Conservation (phyloP, 2,113 vertebrate genomes). For the Psittacara wagleri region DNA sequence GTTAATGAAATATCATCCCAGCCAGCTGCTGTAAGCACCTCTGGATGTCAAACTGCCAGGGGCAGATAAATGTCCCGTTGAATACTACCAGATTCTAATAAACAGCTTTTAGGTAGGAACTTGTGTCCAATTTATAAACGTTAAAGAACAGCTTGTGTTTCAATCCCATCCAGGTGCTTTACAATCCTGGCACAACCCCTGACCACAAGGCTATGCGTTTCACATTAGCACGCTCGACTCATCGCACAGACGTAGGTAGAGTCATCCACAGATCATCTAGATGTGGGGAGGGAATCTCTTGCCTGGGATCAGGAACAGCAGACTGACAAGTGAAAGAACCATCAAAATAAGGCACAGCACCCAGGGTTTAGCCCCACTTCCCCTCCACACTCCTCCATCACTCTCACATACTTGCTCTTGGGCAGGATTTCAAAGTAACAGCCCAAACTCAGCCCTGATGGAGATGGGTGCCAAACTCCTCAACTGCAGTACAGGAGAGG, state of each 20-base stretch:
- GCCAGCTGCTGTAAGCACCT: slow-evolving; percentile 43
- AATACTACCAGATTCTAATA: slow-evolving; percentile 29
- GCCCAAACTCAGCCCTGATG: neutral
- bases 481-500: neutral
- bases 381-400: neutral
- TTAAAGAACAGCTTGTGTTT: slow-evolving; percentile 47
- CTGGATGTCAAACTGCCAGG: slow-evolving; percentile 19
- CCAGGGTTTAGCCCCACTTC: neutral
- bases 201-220: neutral
- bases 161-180: slow-evolving; percentile 49
- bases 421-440: slow-evolving; percentile 7
- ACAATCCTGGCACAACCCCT: slow-evolving; percentile 50
- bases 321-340: neutral
- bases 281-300: neutral
- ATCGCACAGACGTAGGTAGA: neutral
- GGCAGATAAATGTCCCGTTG: slow-evolving; percentile 20
- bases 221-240: neutral
- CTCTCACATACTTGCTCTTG: neutral
- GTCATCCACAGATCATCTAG: neutral
- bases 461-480: neutral
- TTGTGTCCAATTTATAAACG: slow-evolving; percentile 19
- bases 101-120: slow-evolving; percentile 54
- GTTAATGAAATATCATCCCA: slow-evolving; percentile 22
- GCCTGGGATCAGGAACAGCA: neutral
- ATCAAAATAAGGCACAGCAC: neutral